These are phyloP conservation scores for Lasioglossum albipes DNA, from an alignment of 1,140 invertebrate species.

Conservation along the genomic window DNA sequence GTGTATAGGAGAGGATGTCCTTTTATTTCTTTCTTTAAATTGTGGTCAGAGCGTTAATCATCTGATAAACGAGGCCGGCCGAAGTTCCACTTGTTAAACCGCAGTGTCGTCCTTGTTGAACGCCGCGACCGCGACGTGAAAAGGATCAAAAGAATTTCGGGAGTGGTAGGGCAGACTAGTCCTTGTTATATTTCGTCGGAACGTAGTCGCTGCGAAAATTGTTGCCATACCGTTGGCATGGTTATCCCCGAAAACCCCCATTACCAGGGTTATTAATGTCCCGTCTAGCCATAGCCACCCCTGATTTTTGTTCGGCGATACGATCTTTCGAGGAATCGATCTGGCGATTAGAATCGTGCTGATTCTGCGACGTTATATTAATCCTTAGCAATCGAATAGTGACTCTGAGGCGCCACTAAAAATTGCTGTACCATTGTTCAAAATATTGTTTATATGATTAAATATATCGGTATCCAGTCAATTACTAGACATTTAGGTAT, in stretches of 20 bases:
- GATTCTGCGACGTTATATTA: slow-evolving; percentile 2
- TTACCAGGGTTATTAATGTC: slow-evolving; percentile 24
- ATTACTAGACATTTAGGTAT: too few relatives aligned
- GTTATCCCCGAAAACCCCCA: slow-evolving; percentile 15
- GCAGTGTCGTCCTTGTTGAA: slow-evolving; percentile 15
- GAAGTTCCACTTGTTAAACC: slow-evolving; percentile 63
- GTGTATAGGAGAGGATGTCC: neutral
- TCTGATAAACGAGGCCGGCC: slow-evolving; percentile 59
- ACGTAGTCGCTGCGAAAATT: neutral
- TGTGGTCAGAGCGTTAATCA: slow-evolving; percentile 56
- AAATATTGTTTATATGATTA: too few relatives aligned
- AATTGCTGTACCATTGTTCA: too few relatives aligned
- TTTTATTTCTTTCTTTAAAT: slow-evolving; percentile 50
- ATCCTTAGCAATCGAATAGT: too few relatives aligned
- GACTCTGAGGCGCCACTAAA: too few relatives aligned
- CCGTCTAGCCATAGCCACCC: neutral
- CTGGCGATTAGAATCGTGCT: neutral
- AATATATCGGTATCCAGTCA: too few relatives aligned
- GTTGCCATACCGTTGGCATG: neutral
- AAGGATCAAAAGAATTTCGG: slow-evolving; percentile 7
- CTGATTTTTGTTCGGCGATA: neutral
- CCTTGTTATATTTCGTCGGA: slow-evolving; percentile 6
- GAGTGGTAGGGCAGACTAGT: neutral
- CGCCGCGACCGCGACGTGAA: neutral
- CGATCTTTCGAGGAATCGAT: slow-evolving; percentile 16